A percentile compares a stretch with the other conserved stretches of the same genome.
phyloP scores from a whole-genome alignment of 2,113 vertebrate species.

The Scomber scombrus region DNA sequence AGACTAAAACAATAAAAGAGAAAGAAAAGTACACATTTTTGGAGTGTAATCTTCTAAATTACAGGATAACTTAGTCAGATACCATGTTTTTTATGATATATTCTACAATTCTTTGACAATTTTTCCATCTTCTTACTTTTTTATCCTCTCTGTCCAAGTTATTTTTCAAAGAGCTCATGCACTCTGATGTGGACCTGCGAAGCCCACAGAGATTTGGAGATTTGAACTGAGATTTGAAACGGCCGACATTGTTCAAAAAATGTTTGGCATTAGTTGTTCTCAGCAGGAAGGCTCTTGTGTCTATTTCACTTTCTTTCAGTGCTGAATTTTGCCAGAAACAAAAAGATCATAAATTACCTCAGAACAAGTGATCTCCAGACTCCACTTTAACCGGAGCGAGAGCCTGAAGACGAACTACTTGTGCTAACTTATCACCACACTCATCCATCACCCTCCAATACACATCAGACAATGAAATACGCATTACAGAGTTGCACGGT shows the following conservation, averaged over 20 bases:
- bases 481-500: neutral
- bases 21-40: no score
- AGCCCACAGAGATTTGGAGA: neutral
- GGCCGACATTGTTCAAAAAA: neutral
- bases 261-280: conserved; percentile 22
- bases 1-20: no score
- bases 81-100: neutral
- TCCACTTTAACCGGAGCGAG: neutral
- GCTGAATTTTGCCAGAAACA: conserved; percentile 28
- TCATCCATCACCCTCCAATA: conserved; percentile 36
- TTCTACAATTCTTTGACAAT: neutral
- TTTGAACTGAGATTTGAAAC: neutral
- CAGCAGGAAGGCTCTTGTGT: neutral
- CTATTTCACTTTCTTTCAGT: neutral
- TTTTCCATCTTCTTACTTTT: neutral
- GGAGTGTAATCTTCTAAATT: no score
- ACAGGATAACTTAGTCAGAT: no score
- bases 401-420: conserved; percentile 1
- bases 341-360: conserved; percentile 22
- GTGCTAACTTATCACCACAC: neutral
- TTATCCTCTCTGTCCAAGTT: neutral
- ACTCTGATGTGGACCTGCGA: neutral
- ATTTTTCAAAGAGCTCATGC: neutral
- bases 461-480: conserved; percentile 12
- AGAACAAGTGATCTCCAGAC: neutral